Conservation (phyloP, 2,797 vertebrate species). For the Chiloscyllium punctatum region DNA sequence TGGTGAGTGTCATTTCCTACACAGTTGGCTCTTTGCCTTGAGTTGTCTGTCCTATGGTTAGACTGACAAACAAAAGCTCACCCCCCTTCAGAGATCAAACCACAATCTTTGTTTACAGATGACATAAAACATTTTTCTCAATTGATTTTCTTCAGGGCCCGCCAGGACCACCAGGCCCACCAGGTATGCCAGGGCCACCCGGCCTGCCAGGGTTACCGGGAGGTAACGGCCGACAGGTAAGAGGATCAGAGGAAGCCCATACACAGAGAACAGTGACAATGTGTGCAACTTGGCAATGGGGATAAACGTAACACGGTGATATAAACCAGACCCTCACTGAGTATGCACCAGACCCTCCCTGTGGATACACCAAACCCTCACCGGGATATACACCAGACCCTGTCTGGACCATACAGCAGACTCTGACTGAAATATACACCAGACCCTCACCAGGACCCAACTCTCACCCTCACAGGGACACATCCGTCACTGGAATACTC, state of each 20-base stretch:
- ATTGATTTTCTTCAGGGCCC: constrained; percentile 68
- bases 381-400: too few relatives aligned
- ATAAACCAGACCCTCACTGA: neutral
- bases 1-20: neutral
- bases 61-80: neutral
- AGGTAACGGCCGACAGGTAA: constrained; percentile 77
- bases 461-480: neutral
- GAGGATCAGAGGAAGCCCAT: neutral
- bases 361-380: too few relatives aligned
- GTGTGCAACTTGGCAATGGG: neutral
- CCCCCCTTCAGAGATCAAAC: neutral
- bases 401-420: too few relatives aligned
- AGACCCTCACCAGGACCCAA: neutral
- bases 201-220: constrained; percentile 74
- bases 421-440: neutral
- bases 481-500: too few relatives aligned
- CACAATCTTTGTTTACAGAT: neutral
- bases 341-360: neutral
- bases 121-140: neutral
- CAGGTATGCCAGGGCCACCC: constrained; percentile 79
- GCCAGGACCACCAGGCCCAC: constrained; percentile 69
- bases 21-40: neutral
- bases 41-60: too few relatives aligned
- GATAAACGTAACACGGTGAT: neutral
- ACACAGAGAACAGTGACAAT: neutral